phyloP scores from a whole-genome alignment of 2,113 vertebrate genomes.

The Edolisoma coerulescens region DNA sequence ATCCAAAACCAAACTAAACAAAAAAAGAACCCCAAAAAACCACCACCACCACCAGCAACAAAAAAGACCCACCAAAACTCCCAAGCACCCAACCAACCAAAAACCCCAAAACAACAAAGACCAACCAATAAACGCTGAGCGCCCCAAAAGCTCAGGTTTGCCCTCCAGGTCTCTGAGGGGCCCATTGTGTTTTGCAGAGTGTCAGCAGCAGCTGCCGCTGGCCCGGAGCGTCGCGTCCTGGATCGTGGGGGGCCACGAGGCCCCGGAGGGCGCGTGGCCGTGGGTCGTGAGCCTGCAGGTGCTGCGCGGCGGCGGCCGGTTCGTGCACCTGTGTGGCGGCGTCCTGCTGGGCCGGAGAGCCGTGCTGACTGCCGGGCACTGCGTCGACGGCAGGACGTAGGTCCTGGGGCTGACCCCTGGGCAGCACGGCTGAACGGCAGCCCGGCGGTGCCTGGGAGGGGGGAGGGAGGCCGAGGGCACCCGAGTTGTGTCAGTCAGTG shows the following conservation, averaged over 20 bases:
- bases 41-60: neutral
- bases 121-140: too few relatives aligned
- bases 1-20: neutral
- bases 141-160: neutral
- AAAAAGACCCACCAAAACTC: neutral
- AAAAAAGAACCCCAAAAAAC: neutral
- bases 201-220: neutral
- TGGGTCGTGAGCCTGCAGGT: neutral
- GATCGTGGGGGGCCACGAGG: neutral
- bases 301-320: neutral
- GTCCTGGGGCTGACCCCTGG: neutral
- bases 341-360: neutral
- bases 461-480: neutral
- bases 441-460: neutral
- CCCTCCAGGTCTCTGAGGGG: neutral
- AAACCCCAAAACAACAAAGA: rapidly evolving
- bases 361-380: neutral
- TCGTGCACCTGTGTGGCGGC: neutral
- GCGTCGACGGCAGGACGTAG: neutral
- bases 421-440: rapidly evolving
- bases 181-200: neutral
- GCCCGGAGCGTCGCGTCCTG: neutral
- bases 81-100: neutral
- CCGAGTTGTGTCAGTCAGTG: neutral
- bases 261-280: neutral